Evolutionary conservation across 2,113 vertebrate species (phyloP), one percentile per base, ranked within the genome.

Genomic region (Tenebrosternarchus preto): DNA sequence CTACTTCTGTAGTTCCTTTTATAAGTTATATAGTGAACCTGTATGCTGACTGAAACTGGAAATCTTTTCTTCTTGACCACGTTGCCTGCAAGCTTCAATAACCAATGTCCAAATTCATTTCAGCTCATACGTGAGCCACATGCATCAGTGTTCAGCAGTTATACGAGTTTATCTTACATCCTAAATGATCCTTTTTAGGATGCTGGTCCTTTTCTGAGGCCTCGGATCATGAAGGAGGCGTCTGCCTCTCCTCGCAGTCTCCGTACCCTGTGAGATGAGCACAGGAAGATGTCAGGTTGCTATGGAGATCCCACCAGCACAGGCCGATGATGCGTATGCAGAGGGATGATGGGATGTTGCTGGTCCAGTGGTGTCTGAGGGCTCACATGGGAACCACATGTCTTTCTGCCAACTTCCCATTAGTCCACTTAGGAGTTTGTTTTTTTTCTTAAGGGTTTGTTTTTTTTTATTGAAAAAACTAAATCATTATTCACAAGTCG

Each of bases 111-210:
- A 33, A 5, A 36, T 36, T 36, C 33, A 36, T 36, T 36, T 36
- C 33, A 36, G 3, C 33, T 4, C 33, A 36, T 36, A 36, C 33
- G 6, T 6, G 33, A 36, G 33, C 33, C 3, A 36, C 33, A 6
- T 36, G 33, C 6, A 27, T 61, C n/a, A 24, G n/a, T 59, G 33
- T 70, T 56, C 57, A 20, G 19, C 29, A 61, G 53, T 36, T 56
- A 29, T 50, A 25, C 36, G 70, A 22, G 29, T 15, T n/a, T 20
- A 6, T 6, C n/a, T 16, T 71, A 55, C 22, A 29, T 63, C 33
- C 20, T 72, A 22, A 73, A 80, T 73, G n/a, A 36, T 73, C 11
- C 29, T 27, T 66, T 63, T 60, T 79, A 73, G 20, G 31, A 16
- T 12, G 15, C n/a, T 17, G 31, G 63, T 73, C 72, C 20, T 29